Evolutionary conservation across 1,140 invertebrate species (phyloP).

Genomic region (Anastrepha ludens): DNA sequence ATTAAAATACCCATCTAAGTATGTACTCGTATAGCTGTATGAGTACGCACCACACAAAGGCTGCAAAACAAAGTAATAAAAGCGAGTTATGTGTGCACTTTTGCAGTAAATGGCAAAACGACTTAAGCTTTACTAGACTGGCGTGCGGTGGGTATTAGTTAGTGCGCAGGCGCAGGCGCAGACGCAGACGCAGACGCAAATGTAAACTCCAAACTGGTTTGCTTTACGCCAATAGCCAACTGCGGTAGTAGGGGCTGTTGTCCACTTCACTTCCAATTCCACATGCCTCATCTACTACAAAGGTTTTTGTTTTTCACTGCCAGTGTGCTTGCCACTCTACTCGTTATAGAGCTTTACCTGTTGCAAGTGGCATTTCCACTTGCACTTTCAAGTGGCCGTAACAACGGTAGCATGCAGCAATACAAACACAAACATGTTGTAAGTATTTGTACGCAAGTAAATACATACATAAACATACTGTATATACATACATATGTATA

Average conservation of each 20-base stretch:
- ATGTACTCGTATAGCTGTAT: not conserved
- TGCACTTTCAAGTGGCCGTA: constrained; percentile 45
- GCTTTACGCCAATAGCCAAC: not conserved
- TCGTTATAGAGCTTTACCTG: constrained; percentile 2
- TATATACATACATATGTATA: not conserved
- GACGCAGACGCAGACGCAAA: not conserved
- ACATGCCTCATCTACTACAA: not conserved
- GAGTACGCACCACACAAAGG: not conserved
- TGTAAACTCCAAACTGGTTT: constrained; percentile 1
- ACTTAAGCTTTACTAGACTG: constrained; percentile 13
- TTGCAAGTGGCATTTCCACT: constrained; percentile 25
- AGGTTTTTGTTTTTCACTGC: constrained; percentile 34
- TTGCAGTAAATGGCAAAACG: constrained; percentile 17
- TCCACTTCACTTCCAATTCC: constrained; percentile 2
- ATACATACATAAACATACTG: not conserved
- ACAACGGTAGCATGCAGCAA: not conserved
- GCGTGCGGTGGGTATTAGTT: not conserved
- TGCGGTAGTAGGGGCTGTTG: not conserved
- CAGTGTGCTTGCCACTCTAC: not conserved
- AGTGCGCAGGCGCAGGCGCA: constrained; percentile 22
- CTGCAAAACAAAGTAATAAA: constrained; percentile 48
- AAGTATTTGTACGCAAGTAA: too few species aligned
- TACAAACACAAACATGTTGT: not conserved
- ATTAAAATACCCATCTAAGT: not conserved
- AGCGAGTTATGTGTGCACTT: constrained; percentile 22